Base-by-base conservation (phyloP, 2,888 invertebrate genomes). In the Apodemia hepburni region DNA sequence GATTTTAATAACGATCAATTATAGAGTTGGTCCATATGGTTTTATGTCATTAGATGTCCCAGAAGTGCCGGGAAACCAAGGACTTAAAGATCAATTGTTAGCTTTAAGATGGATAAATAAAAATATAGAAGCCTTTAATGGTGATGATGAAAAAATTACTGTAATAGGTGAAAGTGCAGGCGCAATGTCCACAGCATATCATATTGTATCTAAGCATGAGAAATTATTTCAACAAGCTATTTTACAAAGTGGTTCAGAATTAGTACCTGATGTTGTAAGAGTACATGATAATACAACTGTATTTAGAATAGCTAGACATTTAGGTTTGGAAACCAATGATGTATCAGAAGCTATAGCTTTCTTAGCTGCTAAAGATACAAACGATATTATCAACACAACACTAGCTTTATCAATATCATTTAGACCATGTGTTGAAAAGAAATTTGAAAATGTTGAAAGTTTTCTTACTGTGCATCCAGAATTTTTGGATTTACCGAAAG, bases 91-190 rank as follows among this genome's bases (percentile, higher is more conserved):
- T 66, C 84, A 84, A 68, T 60, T 73, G 8, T 62, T 73, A 49
- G 85, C 84, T 6, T 67, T 85, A n/a, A 73, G 76, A 63, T 85
- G 85, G 85, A 68, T 85, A 1, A 82, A 79, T 59, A 67, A 77
- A 0, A 80, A 85, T 38, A 84, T 85, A 54, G 77, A 70, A 58
- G 70, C 78, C 0, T 85, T 85, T 68, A 83, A 84, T 6, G 85
- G 85, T 12, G 78, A 85, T 63, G 64, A 65, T 1, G 70, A 75
- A 27, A 71, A 78, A 66, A 79, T 85, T 18, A 84, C 85, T 0
- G 62, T 85, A 62, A 75, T 74, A 61, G 85, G 85, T 5, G 76
- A 80, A 47, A 84, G 85, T 61, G 80, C 84, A 35, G 85, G 85
- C 0, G 78, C 69, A 5, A 65, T 29, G 18, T 77, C 82, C 0